Conservation (phyloP, 2,888 invertebrate species). For the Eristalis tenax region DNA sequence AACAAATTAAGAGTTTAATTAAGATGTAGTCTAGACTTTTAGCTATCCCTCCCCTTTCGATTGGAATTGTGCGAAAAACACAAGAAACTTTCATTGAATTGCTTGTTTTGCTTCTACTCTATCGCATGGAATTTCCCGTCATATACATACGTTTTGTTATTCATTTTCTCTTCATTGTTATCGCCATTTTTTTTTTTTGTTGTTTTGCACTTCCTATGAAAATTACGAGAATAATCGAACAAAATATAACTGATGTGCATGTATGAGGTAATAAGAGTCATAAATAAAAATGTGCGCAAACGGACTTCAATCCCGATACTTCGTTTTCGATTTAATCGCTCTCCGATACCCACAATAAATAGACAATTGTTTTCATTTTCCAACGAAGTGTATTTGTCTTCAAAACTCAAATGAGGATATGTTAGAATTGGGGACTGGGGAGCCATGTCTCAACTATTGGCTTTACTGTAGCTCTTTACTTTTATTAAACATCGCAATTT, state of each 20-base stretch:
- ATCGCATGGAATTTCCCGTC: slow-evolving; percentile 63
- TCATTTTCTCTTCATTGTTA: slow-evolving; percentile 43
- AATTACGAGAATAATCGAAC: slow-evolving; percentile 33
- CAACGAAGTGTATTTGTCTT: slow-evolving; percentile 6
- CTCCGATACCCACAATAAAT: neutral
- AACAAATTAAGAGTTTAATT: too few relatives aligned
- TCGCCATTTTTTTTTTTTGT: slow-evolving; percentile 21
- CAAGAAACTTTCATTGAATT: slow-evolving; percentile 26
- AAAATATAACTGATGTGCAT: slow-evolving; percentile 24
- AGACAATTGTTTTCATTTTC: slow-evolving; percentile 33
- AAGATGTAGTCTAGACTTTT: too few relatives aligned
- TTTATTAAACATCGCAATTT: slow-evolving; percentile 25
- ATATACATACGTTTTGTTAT: slow-evolving; percentile 58
- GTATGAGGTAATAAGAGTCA: slow-evolving; percentile 1
- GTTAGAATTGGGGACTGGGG: neutral
- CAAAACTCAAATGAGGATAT: neutral
- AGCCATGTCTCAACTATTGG: slow-evolving; percentile 4
- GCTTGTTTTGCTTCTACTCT: slow-evolving; percentile 27
- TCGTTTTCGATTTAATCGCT: neutral
- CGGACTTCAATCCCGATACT: slow-evolving; percentile 12
- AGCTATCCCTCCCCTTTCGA: neutral
- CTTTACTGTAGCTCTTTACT: too few relatives aligned
- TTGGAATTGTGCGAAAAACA: neutral
- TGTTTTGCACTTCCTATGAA: slow-evolving; percentile 43
- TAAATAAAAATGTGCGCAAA: slow-evolving; percentile 26